A percentile compares a stretch with the other conserved stretches of the same genome.
phyloP scores from a whole-genome alignment of 92 coral and sea anemone genomes.

The Isaurus tuberculatus region DNA sequence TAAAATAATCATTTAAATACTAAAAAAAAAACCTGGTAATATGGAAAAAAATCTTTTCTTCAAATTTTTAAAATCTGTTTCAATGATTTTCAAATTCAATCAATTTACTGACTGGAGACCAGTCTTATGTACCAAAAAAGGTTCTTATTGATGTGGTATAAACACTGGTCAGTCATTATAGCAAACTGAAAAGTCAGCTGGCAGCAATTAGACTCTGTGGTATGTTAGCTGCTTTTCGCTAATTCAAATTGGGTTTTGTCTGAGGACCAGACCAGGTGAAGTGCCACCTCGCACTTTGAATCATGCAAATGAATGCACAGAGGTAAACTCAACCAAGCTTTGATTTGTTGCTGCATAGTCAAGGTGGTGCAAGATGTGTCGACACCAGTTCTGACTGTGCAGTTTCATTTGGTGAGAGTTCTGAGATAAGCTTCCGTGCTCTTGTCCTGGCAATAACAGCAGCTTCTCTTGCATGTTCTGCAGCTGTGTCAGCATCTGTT shows the following conservation, averaged over 20 bases:
- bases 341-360: neutral
- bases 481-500: slow-evolving; percentile 77
- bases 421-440: slow-evolving; percentile 70
- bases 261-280: neutral
- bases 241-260: neutral
- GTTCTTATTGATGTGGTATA: too few relatives aligned
- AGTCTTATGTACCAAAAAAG: too few relatives aligned
- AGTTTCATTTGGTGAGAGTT: slow-evolving; percentile 7
- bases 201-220: neutral
- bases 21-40: too few relatives aligned
- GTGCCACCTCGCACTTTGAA: neutral
- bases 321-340: neutral
- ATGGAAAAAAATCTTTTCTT: too few relatives aligned
- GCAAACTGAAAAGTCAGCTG: too few relatives aligned
- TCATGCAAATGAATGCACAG: slow-evolving; percentile 34
- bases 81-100: too few relatives aligned
- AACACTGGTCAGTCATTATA: too few relatives aligned
- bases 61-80: too few relatives aligned
- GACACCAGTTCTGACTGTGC: slow-evolving; percentile 9
- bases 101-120: too few relatives aligned
- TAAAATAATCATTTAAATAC: too few relatives aligned
- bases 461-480: slow-evolving; percentile 75
- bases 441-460: slow-evolving; percentile 72
- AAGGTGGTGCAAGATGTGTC: slow-evolving; percentile 40
- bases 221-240: neutral